Evolutionary conservation across 2,113 vertebrate genomes (phyloP).

Genomic region (Plestiodon gilberti): DNA sequence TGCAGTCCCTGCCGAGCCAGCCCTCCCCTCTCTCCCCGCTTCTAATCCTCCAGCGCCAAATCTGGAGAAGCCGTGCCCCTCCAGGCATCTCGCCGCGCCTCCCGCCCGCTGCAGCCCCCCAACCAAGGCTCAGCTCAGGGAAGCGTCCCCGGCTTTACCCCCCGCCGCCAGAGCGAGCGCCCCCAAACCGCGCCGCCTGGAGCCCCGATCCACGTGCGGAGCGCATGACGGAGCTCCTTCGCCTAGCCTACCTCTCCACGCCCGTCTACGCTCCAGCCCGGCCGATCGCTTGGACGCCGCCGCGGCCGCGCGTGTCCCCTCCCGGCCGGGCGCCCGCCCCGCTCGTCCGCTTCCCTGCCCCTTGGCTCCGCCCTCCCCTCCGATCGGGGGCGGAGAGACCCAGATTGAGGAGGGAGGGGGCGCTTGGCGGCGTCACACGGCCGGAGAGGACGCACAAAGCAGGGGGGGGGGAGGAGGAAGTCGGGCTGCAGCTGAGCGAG

Average conservation of each 20-base stretch:
- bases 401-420: neutral
- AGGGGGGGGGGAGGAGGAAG: neutral
- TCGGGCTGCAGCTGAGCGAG: neutral
- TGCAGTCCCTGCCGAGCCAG: neutral
- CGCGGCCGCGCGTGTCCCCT: neutral
- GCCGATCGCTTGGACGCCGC: neutral
- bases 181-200: rapidly evolving
- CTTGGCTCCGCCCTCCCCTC: neutral
- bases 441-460: neutral
- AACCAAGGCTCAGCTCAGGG: no score
- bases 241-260: neutral
- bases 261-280: neutral
- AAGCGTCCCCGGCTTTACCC: neutral
- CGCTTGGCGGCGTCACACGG: neutral
- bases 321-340: neutral
- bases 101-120: neutral
- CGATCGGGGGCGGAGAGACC: slow-evolving; percentile 11
- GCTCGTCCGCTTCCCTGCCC: neutral
- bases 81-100: no score
- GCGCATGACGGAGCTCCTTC: neutral
- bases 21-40: neutral
- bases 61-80: neutral
- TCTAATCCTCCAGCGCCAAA: neutral
- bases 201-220: neutral
- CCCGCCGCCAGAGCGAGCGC: neutral